Evolutionary conservation across 2,797 vertebrate genomes (phyloP).

Genomic region (Hypotaenidia okinawae): DNA sequence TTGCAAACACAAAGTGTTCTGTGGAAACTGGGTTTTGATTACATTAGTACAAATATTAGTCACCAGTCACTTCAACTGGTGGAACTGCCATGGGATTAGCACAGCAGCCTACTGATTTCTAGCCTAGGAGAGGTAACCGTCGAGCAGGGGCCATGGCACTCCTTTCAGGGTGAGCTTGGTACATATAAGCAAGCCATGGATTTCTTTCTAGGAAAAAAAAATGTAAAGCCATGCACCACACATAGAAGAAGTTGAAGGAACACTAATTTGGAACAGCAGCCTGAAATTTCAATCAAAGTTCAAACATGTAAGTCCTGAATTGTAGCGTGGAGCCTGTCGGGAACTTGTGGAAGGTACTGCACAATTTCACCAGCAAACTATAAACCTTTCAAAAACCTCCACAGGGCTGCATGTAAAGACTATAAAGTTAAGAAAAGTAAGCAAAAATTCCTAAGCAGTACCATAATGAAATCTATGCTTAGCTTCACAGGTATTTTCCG

Average conservation of each 20-base stretch:
- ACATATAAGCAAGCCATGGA: fast-evolving
- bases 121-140: background rate
- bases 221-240: background rate
- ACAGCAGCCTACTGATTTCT: background rate
- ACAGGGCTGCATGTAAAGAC: background rate
- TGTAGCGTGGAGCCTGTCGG: background rate
- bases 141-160: fast-evolving
- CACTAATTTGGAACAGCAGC: background rate
- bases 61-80: background rate
- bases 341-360: background rate
- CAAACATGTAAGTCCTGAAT: background rate
- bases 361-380: background rate
- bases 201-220: background rate
- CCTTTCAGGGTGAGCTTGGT: background rate
- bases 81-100: background rate
- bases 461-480: background rate
- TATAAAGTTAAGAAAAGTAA: background rate
- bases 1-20: background rate
- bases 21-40: background rate
- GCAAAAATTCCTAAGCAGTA: background rate
- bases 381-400: background rate
- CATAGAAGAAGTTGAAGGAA: background rate
- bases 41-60: background rate
- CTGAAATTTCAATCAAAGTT: background rate
- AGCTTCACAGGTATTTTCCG: background rate